Evolutionary conservation across 1,140 invertebrate species (phyloP).

Genomic region (Dreissena rostriformis): DNA sequence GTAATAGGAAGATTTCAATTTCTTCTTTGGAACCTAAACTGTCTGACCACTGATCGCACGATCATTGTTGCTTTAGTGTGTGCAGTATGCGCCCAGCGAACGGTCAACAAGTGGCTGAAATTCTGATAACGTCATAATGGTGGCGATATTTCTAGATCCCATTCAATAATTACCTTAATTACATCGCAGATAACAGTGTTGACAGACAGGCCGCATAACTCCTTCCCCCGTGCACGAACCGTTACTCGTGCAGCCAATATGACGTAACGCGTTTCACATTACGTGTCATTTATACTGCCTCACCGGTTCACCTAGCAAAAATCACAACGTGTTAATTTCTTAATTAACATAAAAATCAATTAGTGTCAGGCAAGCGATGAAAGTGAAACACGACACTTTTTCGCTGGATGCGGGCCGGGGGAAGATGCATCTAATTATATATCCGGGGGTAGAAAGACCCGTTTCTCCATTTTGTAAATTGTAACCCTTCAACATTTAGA

Average conservation of each 20-base stretch:
- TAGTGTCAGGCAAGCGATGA: slow-evolving; percentile 1
- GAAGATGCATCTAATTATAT: not conserved
- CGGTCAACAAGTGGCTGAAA: not conserved
- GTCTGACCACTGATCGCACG: not conserved
- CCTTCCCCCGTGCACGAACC: not conserved
- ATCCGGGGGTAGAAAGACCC: not conserved
- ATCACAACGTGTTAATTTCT: not conserved
- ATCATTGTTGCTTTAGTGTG: not conserved
- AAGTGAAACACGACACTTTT: not conserved
- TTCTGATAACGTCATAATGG: not conserved
- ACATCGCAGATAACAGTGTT: not conserved
- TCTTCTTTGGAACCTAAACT: no score
- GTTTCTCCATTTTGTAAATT: not conserved
- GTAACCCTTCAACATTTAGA: not conserved
- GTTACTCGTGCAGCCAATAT: not conserved
- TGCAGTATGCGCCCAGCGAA: not conserved
- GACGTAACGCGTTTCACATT: not conserved
- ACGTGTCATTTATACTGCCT: not conserved
- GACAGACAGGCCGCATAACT: not conserved
- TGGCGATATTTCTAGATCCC: not conserved
- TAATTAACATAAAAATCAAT: slow-evolving; percentile 4
- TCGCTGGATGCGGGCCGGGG: not conserved
- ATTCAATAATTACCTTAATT: not conserved
- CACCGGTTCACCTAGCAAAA: not conserved
- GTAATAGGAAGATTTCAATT: not conserved